phyloP scores from a whole-genome alignment of 2,797 vertebrate genomes.

The Acridotheres tristis region DNA sequence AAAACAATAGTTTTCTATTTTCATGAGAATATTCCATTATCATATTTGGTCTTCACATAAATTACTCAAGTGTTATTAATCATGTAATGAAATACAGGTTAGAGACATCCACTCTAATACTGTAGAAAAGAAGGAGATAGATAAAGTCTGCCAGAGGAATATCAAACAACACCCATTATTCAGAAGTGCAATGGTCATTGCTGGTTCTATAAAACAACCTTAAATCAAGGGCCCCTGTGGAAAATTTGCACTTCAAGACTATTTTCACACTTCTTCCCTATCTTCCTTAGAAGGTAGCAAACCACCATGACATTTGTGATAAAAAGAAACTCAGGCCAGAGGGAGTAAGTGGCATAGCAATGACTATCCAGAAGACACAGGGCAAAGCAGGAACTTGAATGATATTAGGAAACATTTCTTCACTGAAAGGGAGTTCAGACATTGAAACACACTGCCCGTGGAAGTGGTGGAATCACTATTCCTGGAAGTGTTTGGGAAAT shows the following conservation, averaged over 20 bases:
- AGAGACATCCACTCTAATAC: neutral
- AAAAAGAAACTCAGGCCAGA: neutral
- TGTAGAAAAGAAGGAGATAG: neutral
- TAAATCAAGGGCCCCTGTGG: fast-evolving
- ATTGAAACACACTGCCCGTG: neutral
- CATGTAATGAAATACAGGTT: neutral
- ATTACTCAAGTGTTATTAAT: neutral
- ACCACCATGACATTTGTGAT: neutral
- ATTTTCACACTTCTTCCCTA: neutral
- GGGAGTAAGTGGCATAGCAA: neutral
- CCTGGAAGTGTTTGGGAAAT: neutral
- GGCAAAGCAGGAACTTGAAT: neutral
- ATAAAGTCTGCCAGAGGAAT: neutral
- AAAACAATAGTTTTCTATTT: neutral
- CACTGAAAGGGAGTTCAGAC: neutral
- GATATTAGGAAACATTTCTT: neutral
- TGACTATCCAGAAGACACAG: fast-evolving
- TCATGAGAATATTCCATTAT: neutral
- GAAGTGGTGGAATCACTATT: neutral
- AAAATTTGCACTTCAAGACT: neutral
- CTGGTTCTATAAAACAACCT: neutral
- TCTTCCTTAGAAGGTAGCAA: neutral
- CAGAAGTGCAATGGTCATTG: neutral
- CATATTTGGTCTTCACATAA: neutral
- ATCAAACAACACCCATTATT: neutral